Evolutionary conservation across 2,113 vertebrate genomes (phyloP), one percentile per base, ranked within the genome.

Genomic region (Marmota flaviventris): DNA sequence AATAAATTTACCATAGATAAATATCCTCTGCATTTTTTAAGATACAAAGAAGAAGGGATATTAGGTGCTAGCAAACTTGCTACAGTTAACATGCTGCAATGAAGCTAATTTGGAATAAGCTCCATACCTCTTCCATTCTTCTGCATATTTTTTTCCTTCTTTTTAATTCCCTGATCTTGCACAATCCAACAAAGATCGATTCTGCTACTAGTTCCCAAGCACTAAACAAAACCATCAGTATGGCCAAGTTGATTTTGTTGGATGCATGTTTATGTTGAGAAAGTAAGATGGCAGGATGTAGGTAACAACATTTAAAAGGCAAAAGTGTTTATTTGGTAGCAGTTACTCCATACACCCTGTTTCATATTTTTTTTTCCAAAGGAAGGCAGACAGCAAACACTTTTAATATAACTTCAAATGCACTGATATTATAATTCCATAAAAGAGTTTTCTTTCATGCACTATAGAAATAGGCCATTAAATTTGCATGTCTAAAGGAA

Each of bases 401-500:
- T 90, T 96, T 96, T 81, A 97, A 88, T 39, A 76, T 82, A 87
- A 96, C 56, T 94, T 95, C 69, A 96, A 94, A 92, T 91, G 45
- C 45, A 51, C n/a, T 85, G 69, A 96, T 56, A 92, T 56, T 94
- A 63, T 83, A 91, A 95, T 90, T 92, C 45, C 78, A 79, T 48
- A 86, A 45, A 76, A 91, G 67, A 90, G 16, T 65, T 96, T 96
- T 96, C 51, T 93, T 91, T 94, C 48, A 91, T 53, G 82, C 29
- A 76, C 8, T 75, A 48, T 81, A 87, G 90, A 97, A 90, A 96
- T 70, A 95, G 93, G 85, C 42, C 89, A 95, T 96, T 95, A 95
- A 82, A 96, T 97, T 91, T 93, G 56, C 94, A 94, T 91, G 81
- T 96, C 82, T 94, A 58, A 94, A 85, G 65, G 39, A 96, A 95